Conservation (phyloP, 1,140 invertebrate species). For the Formica selysi region DNA sequence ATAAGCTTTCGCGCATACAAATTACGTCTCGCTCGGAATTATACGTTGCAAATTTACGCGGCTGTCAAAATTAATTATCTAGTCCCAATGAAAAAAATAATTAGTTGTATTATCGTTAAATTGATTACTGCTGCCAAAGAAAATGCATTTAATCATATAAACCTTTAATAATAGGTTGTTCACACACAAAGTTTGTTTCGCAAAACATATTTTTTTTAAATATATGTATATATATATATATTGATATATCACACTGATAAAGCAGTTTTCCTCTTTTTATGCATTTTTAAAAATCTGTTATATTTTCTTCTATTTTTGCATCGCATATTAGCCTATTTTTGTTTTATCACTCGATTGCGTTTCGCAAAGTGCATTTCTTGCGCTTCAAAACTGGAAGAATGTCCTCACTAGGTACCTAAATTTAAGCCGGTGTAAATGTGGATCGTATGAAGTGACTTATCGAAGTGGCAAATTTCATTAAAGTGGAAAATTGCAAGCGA, state of each 20-base stretch:
- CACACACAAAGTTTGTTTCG: not conserved
- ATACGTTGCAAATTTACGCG: conserved; percentile 36
- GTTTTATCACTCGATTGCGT: conserved; percentile 46
- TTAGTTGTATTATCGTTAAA: conserved; percentile 52
- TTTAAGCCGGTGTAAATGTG: conserved; percentile 70
- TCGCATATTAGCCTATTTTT: conserved; percentile 46
- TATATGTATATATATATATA: too few relatives aligned
- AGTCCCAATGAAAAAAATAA: conserved; percentile 37
- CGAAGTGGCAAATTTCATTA: conserved; percentile 72
- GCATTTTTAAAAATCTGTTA: conserved; percentile 27
- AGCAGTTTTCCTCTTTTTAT: not conserved
- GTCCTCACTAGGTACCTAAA: conserved; percentile 50
- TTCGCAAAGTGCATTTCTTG: conserved; percentile 42
- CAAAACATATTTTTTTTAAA: not conserved
- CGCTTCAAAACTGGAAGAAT: conserved; percentile 15
- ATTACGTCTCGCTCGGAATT: conserved; percentile 32
- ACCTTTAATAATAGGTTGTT: not conserved
- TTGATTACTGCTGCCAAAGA: conserved; percentile 32
- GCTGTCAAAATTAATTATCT: conserved; percentile 49
- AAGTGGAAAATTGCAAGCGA: conserved; percentile 68
- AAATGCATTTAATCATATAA: conserved; percentile 46
- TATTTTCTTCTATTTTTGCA: conserved; percentile 47
- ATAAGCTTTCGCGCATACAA: conserved; percentile 26
- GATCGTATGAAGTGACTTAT: conserved; percentile 70
- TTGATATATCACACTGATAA: too few relatives aligned